Base-by-base conservation (phyloP, 2,113 vertebrate species). In the Donacobius atricapilla region DNA sequence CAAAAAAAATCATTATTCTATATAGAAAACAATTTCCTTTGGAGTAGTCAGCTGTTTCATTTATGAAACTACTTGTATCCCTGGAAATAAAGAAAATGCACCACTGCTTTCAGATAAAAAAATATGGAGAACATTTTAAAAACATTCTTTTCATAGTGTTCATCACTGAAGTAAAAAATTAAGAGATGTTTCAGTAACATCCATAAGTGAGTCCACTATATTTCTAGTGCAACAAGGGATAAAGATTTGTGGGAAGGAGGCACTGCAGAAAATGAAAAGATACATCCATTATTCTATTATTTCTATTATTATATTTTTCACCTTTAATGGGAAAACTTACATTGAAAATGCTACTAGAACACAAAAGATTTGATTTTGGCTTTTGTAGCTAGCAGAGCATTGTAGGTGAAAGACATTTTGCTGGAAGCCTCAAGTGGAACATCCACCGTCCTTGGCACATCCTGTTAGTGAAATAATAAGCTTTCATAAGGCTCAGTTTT, bases 381-480 rank as follows among this genome's bases (percentile, higher is more conserved):
- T 66, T 87, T 72, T 56, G 22, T 33, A 70, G 7, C 3, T 47
- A 64, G 9, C 11, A 73, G 39, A 83, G 18, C 14, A 47, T 4
- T 45, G 24, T 19, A 83, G 51, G 28, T 77, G 24, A 86, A 64
- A 48, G 17, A 30, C 13, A 47, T 45, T 61, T 35, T 54, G 10
- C 47, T 75, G 44, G 28, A 78, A 89, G 8, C 17, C 14, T 45
- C 57, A 88, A 45, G n/a, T 63, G 45, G 42, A 83, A 57, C 16
- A 54, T 60, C 10, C 40, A 45, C 1, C 2, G 21, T 53, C 23
- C 20, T 64, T 1, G 0, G 23, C 7, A 0, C 45, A 66, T 33
- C 30, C 21, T 57, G 4, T 45, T 77, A 57, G 18, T 45, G 50
- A 86, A 96, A 50, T 19, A 78, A 66, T 40, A 61, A 60, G 10